Evolutionary conservation across 2,797 vertebrate species (phyloP), one percentile per base, ranked within the genome.

Genomic region (Sebastes melanostomus): DNA sequence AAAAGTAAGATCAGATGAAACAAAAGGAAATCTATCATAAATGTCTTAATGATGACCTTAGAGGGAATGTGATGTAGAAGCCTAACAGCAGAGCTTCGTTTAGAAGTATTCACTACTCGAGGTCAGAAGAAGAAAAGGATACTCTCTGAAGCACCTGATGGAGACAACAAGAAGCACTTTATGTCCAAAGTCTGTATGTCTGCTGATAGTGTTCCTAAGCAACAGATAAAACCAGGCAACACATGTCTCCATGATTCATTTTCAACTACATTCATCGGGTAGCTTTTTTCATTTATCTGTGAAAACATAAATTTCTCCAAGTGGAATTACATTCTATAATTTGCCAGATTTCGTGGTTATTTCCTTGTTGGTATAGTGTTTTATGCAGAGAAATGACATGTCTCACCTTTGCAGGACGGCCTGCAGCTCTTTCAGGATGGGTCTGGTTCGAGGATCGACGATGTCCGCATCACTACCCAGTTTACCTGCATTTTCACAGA

Each of bases 371-470:
- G 42, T 46, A 46, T 73, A 4, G 9, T 36, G 25, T 10, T 34
- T 30, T 61, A 5, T 6, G 12, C 9, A 61, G 16, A 55, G 12
- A 20, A 54, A 46, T 14, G 14, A 54, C 4, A 8, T 4, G 46
- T 62, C 86, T 92, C 82, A 96, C 96, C 96, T 94, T 72, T 95
- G 94, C 63, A 94, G 78, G 1, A 93, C 87, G 0, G 90, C 89
- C 70, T 95, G 94, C 66, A 96, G 93, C 87, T 96, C 96, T 82
- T 90, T 94, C 32, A 95, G 79, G 46, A 95, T 91, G 60, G 92
- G 86, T 46, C 88, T 90, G 24, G 92, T 88, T 68, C 80, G 79
- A 42, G 88, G 83, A 22, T 85, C 86, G 30, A 86, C 86, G 30
- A 86, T 75, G 73, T 91, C 91, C 0, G 66, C 89, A 4, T 92